Percentiles rank a stretch among this genome's conserved stretches.
phyloP scores from a whole-genome alignment of 2,797 vertebrate genomes.

The Poeciliopsis presidionis region DNA sequence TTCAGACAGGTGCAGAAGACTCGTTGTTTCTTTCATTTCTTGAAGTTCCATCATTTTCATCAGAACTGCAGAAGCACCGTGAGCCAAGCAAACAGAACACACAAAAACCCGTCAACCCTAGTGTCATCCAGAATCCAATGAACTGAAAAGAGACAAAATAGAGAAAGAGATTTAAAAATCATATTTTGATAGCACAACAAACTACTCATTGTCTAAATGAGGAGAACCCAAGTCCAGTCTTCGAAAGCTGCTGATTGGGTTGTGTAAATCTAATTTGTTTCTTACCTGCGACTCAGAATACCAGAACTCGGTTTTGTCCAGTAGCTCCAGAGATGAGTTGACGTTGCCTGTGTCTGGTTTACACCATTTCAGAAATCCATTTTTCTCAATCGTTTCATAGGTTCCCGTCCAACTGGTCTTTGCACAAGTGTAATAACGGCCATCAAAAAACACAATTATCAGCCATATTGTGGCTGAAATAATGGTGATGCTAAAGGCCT shows the following conservation, averaged over 20 bases:
- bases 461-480: not conserved
- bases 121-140: not conserved
- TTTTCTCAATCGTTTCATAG: not conserved
- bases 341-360: not conserved
- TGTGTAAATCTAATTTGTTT: not conserved
- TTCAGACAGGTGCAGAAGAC: not conserved
- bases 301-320: not conserved
- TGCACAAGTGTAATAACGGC: not conserved
- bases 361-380: not conserved
- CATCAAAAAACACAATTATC: not conserved
- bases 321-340: not conserved
- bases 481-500: not conserved
- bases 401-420: not conserved
- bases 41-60: not conserved
- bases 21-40: not conserved
- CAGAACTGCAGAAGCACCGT: not conserved
- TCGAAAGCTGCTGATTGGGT: not conserved
- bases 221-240: too few species aligned
- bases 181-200: not conserved
- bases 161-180: not conserved
- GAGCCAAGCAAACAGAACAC: conserved; percentile 15
- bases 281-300: not conserved
- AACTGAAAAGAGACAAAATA: not conserved
- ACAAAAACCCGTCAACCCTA: not conserved
- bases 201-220: too few species aligned